Conservation (phyloP, 2,797 vertebrate genomes). For the Platyrinchus mystaceus region DNA sequence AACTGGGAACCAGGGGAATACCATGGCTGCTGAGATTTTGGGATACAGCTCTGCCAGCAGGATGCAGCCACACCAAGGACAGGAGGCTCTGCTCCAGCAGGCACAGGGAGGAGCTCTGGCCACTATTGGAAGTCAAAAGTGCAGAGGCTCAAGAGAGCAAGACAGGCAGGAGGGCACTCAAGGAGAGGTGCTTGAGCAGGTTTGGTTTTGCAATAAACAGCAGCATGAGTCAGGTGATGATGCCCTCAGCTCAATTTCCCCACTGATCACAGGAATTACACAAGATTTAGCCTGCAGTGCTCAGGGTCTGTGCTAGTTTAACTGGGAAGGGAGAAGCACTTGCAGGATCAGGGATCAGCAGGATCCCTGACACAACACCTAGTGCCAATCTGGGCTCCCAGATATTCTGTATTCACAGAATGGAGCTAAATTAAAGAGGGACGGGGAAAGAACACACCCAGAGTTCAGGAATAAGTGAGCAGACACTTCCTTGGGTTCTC, state of each 20-base stretch:
- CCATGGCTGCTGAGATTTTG: rapidly evolving
- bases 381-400: not conserved
- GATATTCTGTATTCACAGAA: not conserved
- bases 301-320: not conserved
- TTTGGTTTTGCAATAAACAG: not conserved
- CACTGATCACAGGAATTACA: not conserved
- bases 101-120: not conserved
- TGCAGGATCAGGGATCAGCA: rapidly evolving
- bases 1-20: not conserved
- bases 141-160: not conserved
- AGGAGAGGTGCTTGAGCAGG: not conserved
- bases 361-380: not conserved
- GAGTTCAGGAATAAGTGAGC: not conserved
- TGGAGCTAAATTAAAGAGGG: not conserved
- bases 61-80: not conserved
- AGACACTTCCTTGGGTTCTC: not conserved
- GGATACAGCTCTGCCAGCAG: not conserved
- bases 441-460: not conserved
- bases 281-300: not conserved
- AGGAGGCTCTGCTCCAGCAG: not conserved
- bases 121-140: not conserved
- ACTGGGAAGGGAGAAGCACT: not conserved
- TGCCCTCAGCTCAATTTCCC: not conserved
- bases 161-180: not conserved
- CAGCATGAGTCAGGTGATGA: not conserved